Conservation (phyloP, 2,888 invertebrate species). For the Lycophotia porphyrea region DNA sequence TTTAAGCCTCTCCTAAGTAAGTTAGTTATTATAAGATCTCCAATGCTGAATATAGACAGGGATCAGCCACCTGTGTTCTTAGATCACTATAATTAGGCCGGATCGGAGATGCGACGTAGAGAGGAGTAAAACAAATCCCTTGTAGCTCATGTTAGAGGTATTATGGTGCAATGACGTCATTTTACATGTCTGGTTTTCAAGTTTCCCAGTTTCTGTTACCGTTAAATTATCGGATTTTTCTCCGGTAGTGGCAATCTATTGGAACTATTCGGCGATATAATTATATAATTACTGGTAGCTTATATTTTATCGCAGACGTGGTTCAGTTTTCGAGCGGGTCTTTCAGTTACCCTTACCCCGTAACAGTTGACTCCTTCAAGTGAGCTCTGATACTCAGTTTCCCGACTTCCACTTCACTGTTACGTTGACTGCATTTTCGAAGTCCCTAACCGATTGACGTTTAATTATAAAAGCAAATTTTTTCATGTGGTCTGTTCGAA, state of each 20-base stretch:
- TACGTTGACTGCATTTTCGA: not conserved
- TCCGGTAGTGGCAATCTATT: not conserved
- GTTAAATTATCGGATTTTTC: not conserved
- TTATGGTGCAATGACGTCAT: constrained; percentile 16
- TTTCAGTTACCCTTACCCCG: not conserved
- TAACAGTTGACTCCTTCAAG: not conserved
- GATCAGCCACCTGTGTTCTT: constrained; percentile 54
- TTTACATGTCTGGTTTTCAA: constrained; percentile 9
- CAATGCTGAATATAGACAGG: constrained; percentile 40
- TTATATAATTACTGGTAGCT: not conserved
- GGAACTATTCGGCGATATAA: not conserved
- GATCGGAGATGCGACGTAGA: constrained; percentile 14
- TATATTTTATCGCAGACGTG: not conserved
- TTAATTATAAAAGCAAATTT: constrained; percentile 15
- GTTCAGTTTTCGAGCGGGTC: not conserved
- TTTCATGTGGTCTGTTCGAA: constrained; percentile 3
- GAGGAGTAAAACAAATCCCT: constrained; percentile 40
- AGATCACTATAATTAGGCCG: constrained; percentile 44
- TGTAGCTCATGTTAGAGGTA: constrained; percentile 23
- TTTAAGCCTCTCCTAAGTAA: constrained; percentile 15
- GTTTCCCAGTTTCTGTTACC: not conserved
- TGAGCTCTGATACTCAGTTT: not conserved
- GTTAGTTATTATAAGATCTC: constrained; percentile 30
- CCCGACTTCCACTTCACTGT: constrained; percentile 2
- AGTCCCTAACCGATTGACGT: not conserved